These are phyloP conservation scores for Forficula auricularia DNA, from an alignment of 1,140 invertebrate species.

Conservation along the genomic window DNA sequence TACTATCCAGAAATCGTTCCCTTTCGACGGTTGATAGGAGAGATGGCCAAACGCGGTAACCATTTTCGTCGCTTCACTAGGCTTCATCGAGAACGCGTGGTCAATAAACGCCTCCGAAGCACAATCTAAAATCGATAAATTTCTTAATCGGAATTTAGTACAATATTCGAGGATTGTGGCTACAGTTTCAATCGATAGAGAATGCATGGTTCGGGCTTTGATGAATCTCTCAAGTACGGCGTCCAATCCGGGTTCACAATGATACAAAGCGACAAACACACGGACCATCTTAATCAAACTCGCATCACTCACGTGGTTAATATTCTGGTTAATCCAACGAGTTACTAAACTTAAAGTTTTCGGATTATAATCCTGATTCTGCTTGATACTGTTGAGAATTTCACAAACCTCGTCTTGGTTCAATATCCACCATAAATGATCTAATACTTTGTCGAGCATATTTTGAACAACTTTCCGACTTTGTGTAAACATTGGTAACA, in stretches of 20 bases:
- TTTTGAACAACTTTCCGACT: constrained; percentile 41
- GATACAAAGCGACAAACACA: constrained; percentile 33
- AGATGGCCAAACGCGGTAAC: constrained; percentile 43
- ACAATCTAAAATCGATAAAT: constrained; percentile 34
- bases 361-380: constrained; percentile 25
- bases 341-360: constrained; percentile 30
- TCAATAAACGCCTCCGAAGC: constrained; percentile 37
- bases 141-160: constrained; percentile 36
- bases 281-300: constrained; percentile 38
- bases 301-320: constrained; percentile 39
- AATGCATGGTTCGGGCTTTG: constrained; percentile 28
- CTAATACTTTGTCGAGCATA: constrained; percentile 40
- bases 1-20: constrained; percentile 36
- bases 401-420: constrained; percentile 32
- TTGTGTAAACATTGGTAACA: constrained; percentile 35
- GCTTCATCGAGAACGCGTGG: constrained; percentile 30
- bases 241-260: constrained; percentile 33
- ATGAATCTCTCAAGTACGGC: constrained; percentile 42
- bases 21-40: constrained; percentile 35
- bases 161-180: constrained; percentile 43
- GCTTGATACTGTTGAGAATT: constrained; percentile 28
- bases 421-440: constrained; percentile 37
- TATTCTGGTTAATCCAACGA: constrained; percentile 41
- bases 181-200: constrained; percentile 36
- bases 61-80: constrained; percentile 35